These are phyloP conservation scores for Prunella strophiata DNA, from an alignment of 2,797 vertebrate genomes.

Conservation along the genomic window DNA sequence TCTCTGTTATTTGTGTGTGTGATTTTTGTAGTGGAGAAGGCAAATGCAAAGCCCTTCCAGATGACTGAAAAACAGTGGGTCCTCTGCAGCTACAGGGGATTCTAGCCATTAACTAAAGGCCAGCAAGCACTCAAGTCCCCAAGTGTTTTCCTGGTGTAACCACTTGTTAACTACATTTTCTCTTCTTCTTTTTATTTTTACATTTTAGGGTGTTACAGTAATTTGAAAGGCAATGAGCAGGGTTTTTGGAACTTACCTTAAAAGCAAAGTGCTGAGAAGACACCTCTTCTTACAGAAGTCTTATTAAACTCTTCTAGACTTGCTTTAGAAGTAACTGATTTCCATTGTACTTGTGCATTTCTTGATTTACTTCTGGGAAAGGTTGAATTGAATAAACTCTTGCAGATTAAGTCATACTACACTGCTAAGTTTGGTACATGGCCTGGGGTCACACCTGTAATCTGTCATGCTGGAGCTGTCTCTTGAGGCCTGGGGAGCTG, in stretches of 20 bases:
- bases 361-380: conserved; percentile 69
- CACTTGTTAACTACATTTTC: conserved; percentile 87
- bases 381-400: conserved; percentile 57
- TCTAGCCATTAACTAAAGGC: conserved; percentile 96
- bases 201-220: conserved; percentile 88
- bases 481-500: conserved; percentile 60
- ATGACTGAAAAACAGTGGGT: conserved; percentile 96
- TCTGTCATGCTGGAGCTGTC: conserved; percentile 49
- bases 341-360: conserved; percentile 72
- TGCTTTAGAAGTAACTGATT: conserved; percentile 77
- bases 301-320: conserved; percentile 79
- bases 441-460: conserved; percentile 39
- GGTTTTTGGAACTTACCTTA: conserved; percentile 79
- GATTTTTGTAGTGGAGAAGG: conserved; percentile 99
- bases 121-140: conserved; percentile 92
- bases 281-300: conserved; percentile 78
- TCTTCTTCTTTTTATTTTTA: conserved; percentile 84
- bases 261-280: conserved; percentile 79
- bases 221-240: conserved; percentile 82
- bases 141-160: conserved; percentile 94
- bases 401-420: conserved; percentile 49
- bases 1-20: conserved; percentile 99
- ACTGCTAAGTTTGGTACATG: background rate
- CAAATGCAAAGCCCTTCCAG: conserved; percentile 99
- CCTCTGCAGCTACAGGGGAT: conserved; percentile 97